phyloP scores from a whole-genome alignment of 1,140 invertebrate genomes.

The Geopemphigus sp. region DNA sequence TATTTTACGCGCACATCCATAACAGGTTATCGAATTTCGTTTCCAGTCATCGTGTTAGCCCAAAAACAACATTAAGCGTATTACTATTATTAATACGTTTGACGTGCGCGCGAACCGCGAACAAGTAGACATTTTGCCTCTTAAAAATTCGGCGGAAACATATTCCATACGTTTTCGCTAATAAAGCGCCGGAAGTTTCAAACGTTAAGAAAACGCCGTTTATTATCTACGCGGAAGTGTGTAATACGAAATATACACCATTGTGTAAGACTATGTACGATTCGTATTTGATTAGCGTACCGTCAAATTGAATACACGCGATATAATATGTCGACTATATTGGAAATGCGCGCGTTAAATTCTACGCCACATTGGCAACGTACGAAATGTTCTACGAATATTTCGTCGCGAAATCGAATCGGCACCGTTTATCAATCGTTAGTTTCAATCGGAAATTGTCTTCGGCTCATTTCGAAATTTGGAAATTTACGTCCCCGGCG shows the following conservation, averaged over 20 bases:
- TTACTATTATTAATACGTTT: neutral
- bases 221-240: neutral
- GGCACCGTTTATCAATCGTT: too few species aligned
- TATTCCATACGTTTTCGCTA: too few species aligned
- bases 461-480: too few species aligned
- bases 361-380: too few species aligned
- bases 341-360: too few species aligned
- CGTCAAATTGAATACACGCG: neutral
- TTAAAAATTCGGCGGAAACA: too few species aligned
- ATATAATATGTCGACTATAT: too few species aligned
- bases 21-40: neutral
- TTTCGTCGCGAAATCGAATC: too few species aligned
- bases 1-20: neutral
- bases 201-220: neutral
- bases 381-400: too few species aligned
- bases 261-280: neutral
- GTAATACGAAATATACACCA: neutral
- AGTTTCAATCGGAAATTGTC: too few species aligned
- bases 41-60: neutral
- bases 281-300: neutral
- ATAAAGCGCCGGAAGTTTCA: neutral
- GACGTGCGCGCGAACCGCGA: neutral
- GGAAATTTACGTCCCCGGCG: too few species aligned
- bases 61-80: neutral
- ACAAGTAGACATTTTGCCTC: neutral